Percentiles rank a stretch among this genome's conserved stretches.
Conservation (phyloP, 1,140 invertebrate species). For the Eupristina koningsbergeri region DNA sequence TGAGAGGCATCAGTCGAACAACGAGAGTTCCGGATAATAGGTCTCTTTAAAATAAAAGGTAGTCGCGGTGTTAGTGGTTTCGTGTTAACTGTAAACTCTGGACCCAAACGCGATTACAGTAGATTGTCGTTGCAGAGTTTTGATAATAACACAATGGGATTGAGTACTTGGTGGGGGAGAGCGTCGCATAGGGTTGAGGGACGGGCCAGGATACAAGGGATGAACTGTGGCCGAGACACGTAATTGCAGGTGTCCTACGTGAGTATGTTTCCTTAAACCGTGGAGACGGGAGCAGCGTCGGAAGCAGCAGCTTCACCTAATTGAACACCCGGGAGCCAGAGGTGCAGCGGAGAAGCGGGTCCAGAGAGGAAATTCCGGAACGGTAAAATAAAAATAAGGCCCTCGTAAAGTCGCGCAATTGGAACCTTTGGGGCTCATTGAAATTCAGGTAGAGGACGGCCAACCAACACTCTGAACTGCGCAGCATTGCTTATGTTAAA, state of each 20-base stretch:
- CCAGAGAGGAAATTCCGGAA: not conserved
- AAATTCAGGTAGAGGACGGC: not conserved
- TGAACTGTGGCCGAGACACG: not conserved
- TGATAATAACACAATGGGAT: conserved; percentile 11
- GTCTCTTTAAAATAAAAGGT: not conserved
- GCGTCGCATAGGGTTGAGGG: no score
- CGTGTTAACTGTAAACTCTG: not conserved
- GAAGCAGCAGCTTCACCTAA: not conserved
- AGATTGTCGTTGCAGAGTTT: not conserved
- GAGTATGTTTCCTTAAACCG: not conserved
- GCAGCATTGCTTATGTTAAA: not conserved
- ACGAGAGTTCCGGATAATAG: no score
- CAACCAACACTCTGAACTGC: conserved; percentile 1
- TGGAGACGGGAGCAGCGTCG: not conserved
- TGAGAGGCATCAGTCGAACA: no score
- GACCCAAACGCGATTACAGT: not conserved
- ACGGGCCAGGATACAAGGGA: no score
- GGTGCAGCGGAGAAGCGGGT: not conserved
- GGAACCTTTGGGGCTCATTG: not conserved
- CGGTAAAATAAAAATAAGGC: conserved; percentile 1
- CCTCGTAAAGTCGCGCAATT: not conserved
- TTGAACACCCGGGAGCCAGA: not conserved
- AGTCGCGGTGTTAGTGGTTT: not conserved
- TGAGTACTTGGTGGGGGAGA: no score
- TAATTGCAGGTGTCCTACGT: not conserved